Base-by-base conservation (phyloP, 2,113 vertebrate genomes). In the Casuarius casuarius region DNA sequence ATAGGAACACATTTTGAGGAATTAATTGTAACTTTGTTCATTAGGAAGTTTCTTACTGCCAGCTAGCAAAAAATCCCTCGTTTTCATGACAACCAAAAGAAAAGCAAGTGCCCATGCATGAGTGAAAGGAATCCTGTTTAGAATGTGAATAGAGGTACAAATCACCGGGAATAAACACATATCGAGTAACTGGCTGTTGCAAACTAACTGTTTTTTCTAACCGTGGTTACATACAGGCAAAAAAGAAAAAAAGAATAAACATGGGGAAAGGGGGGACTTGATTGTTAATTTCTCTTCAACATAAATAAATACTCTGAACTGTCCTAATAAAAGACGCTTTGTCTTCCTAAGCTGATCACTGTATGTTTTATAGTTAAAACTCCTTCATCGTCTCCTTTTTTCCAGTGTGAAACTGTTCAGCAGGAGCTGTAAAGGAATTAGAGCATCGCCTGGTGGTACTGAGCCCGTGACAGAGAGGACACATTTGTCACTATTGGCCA, bases 91-190 rank as follows among this genome's bases (percentile, higher is more conserved):
- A 98, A 98, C 92, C 28, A 42, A 94, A 95, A 98, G 98, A 98
- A 98, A 95, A 94, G 84, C 59, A 84, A 95, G 77, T 51, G 94
- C 94, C 97, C 95, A 85, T 94, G 96, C 85, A 26, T 95, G 44
- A 38, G 90, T 81, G 97, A 98, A 99, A 97, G 91, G 48, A 95
- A 97, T 95, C 94, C 8, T 6, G 96, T 96, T 97, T 97, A 97
- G 96, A 97, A 95, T 97, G 95, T 98, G 97, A 98, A 98, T 98
- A 95, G 97, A 90, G 54, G 85, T 94, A 98, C 97, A 95, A 98
- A 98, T 98, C 97, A 97, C 96, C 93, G 88, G 98, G 95, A 88
- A 96, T 97, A 98, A 99, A 99, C 98, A 98, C 98, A 98, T 98
- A 96, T 95, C 97, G 97, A 80, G 95, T 83, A 96, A 97, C 97